These are phyloP conservation scores for Diploptera punctata DNA, from an alignment of 2,888 invertebrate species.

Conservation along the genomic window DNA sequence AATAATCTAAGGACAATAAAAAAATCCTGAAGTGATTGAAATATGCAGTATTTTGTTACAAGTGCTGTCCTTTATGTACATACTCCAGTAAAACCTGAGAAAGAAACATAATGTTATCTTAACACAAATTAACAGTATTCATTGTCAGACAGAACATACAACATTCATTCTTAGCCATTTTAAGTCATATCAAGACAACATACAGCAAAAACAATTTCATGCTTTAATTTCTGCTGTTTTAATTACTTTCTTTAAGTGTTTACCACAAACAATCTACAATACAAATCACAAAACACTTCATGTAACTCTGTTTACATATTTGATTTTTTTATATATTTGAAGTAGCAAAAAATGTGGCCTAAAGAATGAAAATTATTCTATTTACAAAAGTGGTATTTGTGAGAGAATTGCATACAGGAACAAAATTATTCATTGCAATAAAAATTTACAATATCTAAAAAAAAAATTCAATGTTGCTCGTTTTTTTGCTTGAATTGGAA, in stretches of 20 bases:
- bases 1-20: no score
- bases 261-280: slow-evolving; percentile 23
- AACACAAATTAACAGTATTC: no score
- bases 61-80: no score
- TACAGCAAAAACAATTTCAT: slow-evolving; percentile 30
- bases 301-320: background rate
- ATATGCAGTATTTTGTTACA: no score
- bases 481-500: no score
- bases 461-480: background rate
- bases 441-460: background rate
- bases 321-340: slow-evolving; percentile 6
- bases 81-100: background rate
- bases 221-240: slow-evolving; percentile 1
- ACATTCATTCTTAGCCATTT: no score
- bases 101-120: no score
- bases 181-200: slow-evolving; percentile 17
- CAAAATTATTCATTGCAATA: slow-evolving; percentile 13
- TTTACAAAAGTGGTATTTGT: slow-evolving; percentile 20
- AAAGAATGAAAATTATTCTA: background rate
- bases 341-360: background rate
- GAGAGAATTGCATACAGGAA: slow-evolving; percentile 3
- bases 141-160: no score
- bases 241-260: background rate
- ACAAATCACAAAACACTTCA: slow-evolving; percentile 24
- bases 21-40: no score